A percentile compares a stretch with the other conserved stretches of the same genome.
Conservation (phyloP, 1,140 invertebrate species). For the Coenobita brevimanus region DNA sequence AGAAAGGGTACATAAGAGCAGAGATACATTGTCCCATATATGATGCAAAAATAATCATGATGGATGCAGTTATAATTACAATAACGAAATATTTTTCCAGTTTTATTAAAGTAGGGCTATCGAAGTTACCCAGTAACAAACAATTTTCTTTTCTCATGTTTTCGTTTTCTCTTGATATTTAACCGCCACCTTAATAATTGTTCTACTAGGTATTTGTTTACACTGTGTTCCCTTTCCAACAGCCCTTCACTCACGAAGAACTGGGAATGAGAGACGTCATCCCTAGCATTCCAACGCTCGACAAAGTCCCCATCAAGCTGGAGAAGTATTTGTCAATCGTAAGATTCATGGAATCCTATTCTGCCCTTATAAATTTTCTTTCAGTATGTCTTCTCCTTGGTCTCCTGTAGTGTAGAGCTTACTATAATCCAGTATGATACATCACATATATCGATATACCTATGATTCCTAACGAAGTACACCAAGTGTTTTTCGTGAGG, state of each 20-base stretch:
- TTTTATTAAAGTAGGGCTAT: no score
- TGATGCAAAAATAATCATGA: no score
- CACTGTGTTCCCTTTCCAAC: neutral
- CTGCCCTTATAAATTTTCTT: neutral
- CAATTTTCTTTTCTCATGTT: neutral
- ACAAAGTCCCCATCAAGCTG: constrained; percentile 47
- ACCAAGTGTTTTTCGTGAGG: no score
- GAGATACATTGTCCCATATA: no score
- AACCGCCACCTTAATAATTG: neutral
- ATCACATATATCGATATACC: no score
- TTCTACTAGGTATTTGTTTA: neutral
- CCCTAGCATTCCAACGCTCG: constrained; percentile 2
- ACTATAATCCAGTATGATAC: no score
- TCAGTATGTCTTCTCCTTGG: neutral
- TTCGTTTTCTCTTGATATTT: neutral
- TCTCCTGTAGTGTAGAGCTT: no score
- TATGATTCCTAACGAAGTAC: no score
- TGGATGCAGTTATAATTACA: no score
- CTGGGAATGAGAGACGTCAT: neutral
- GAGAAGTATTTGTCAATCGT: constrained; percentile 41
- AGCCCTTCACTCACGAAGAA: constrained; percentile 40
- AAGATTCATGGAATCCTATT: neutral
- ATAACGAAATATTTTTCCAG: no score
- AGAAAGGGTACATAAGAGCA: no score
- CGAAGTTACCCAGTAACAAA: no score